phyloP scores from a whole-genome alignment of 2,888 invertebrate genomes.

The Sturmia bella region DNA sequence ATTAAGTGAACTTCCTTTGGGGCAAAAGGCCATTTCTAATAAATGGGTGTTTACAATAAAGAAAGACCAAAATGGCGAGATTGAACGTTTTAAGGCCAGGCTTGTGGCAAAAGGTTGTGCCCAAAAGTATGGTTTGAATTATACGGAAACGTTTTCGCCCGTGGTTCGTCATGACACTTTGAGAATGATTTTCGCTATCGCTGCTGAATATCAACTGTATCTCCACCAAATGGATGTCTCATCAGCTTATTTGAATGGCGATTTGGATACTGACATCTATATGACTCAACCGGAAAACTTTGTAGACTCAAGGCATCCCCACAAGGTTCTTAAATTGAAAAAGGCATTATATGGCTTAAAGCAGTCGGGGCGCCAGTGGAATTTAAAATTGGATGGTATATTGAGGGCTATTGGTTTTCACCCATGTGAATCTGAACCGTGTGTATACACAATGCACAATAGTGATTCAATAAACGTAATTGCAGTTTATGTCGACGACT shows the following conservation, averaged over 20 bases:
- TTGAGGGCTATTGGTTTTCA: constrained; percentile 62
- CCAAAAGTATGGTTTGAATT: constrained; percentile 66
- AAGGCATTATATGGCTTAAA: constrained; percentile 71
- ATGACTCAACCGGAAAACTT: constrained; percentile 61
- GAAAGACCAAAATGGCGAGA: not conserved
- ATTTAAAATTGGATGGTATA: constrained; percentile 58
- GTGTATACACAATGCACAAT: constrained; percentile 51
- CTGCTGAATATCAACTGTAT: constrained; percentile 62
- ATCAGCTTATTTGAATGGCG: constrained; percentile 60
- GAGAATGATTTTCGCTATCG: constrained; percentile 66
- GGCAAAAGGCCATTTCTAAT: constrained; percentile 25
- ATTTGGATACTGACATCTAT: constrained; percentile 64
- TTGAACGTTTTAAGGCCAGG: constrained; percentile 39
- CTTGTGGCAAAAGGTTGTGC: constrained; percentile 60
- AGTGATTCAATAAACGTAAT: constrained; percentile 58
- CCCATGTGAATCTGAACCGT: constrained; percentile 64
- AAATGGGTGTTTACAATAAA: constrained; percentile 34
- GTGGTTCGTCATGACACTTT: constrained; percentile 67
- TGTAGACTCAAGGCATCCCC: constrained; percentile 24
- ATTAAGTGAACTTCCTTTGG: constrained; percentile 43
- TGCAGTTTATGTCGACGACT: constrained; percentile 67
- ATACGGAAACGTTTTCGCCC: constrained; percentile 63
- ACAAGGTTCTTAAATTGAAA: constrained; percentile 55
- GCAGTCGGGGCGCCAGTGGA: constrained; percentile 69
- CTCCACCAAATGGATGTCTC: constrained; percentile 70